A percentile compares a stretch with the other conserved stretches of the same genome.
phyloP scores from a whole-genome alignment of 2,113 vertebrate genomes.

The Halichoerus grypus region DNA sequence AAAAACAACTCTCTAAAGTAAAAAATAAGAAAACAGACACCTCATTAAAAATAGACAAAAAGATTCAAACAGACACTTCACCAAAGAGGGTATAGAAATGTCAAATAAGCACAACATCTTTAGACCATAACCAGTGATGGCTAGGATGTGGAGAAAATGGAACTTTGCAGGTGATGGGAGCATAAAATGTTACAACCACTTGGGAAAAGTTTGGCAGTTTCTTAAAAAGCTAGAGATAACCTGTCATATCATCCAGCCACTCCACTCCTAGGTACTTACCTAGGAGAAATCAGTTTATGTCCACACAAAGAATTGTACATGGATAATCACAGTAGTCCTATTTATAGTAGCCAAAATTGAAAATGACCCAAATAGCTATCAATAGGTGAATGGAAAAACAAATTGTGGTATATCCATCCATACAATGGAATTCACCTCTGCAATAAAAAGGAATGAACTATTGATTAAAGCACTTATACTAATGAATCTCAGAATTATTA shows the following conservation, averaged over 20 bases:
- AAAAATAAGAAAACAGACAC: neutral
- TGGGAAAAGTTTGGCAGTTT: neutral
- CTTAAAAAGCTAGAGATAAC: slow-evolving; percentile 23
- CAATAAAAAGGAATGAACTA: neutral
- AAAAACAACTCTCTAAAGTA: neutral
- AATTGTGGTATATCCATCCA: neutral
- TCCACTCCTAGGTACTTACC: neutral
- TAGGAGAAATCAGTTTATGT: neutral
- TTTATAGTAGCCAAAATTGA: neutral
- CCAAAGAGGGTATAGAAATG: neutral
- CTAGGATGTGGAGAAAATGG: neutral
- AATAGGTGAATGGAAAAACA: neutral
- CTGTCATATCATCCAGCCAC: neutral
- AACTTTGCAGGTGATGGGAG: neutral
- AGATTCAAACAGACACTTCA: neutral
- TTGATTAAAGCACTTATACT: neutral
- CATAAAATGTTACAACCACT: neutral
- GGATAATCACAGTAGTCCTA: neutral
- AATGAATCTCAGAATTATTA: neutral
- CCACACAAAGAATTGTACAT: neutral
- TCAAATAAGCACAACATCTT: neutral
- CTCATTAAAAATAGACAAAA: neutral
- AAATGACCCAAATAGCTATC: neutral
- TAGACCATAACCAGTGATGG: neutral
- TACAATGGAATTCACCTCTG: neutral